Evolutionary conservation across 1,140 invertebrate species (phyloP).

Genomic region (Radopholus similis): DNA sequence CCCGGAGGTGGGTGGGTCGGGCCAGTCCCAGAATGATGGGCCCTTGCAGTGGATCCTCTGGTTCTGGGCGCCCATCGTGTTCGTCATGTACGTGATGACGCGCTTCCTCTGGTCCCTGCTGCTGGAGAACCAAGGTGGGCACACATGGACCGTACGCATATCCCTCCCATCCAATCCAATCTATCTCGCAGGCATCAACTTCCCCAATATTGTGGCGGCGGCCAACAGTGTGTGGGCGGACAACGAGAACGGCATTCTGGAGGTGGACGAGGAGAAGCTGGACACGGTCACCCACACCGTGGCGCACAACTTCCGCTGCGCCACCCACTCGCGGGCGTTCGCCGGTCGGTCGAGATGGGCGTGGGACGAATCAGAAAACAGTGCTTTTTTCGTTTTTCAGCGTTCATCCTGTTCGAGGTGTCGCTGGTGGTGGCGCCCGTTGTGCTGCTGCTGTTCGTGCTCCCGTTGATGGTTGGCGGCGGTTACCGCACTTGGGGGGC

Average conservation of each 20-base stretch:
- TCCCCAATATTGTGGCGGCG: constrained; percentile 26
- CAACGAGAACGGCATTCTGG: constrained; percentile 29
- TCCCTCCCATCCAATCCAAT: neutral
- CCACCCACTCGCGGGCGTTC: constrained; percentile 25
- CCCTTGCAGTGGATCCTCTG: constrained; percentile 29
- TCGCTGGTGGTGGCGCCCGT: constrained; percentile 24
- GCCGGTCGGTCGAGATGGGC: constrained; percentile 5
- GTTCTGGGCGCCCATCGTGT: constrained; percentile 33
- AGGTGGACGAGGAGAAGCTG: constrained; percentile 24
- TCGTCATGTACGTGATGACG: constrained; percentile 32
- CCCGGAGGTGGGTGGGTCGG: constrained; percentile 17
- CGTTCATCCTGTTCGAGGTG: constrained; percentile 26
- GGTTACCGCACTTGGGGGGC: constrained; percentile 28
- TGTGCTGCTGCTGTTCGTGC: constrained; percentile 22
- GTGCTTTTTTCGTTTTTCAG: no score
- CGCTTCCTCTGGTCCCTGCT: constrained; percentile 31
- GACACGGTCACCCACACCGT: constrained; percentile 15
- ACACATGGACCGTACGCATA: neutral
- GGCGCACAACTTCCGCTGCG: constrained; percentile 29
- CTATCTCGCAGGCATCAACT: constrained; percentile 27
- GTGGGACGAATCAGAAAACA: no score
- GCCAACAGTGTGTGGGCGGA: constrained; percentile 17
- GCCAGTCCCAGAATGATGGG: neutral
- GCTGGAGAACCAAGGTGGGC: constrained; percentile 32
- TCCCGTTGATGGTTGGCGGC: constrained; percentile 27